Conservation (phyloP, 2,113 vertebrate species). For the Platysteira castanea region DNA sequence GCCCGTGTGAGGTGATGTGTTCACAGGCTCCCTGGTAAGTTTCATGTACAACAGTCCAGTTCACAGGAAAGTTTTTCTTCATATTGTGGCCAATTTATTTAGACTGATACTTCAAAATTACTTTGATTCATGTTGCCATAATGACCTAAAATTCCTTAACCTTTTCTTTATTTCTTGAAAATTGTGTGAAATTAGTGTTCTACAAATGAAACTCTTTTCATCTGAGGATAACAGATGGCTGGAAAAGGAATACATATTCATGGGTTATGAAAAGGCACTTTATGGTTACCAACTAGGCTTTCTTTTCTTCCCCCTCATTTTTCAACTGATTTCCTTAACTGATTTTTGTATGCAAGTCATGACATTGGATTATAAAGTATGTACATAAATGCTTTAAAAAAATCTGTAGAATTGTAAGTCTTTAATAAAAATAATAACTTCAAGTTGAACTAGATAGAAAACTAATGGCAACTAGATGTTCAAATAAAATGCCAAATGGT, state of each 20-base stretch:
- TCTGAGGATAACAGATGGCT: not conserved
- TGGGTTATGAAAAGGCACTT: not conserved
- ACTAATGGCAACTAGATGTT: not conserved
- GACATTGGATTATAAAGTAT: not conserved
- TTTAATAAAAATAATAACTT: not conserved
- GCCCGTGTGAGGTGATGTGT: not conserved
- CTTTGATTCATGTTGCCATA: not conserved
- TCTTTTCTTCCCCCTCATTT: rapidly evolving
- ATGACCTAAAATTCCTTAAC: not conserved
- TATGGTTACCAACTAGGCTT: not conserved
- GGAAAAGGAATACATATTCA: not conserved
- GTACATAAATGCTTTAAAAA: not conserved
- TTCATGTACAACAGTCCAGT: not conserved
- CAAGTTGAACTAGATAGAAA: not conserved
- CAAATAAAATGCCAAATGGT: not conserved
- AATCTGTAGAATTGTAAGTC: not conserved
- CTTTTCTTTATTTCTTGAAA: not conserved
- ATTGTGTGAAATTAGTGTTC: not conserved
- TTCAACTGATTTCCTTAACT: not conserved
- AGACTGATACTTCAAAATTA: not conserved
- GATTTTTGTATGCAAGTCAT: not conserved
- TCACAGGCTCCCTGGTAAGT: not conserved
- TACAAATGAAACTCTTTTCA: not conserved
- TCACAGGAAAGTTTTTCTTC: not conserved
- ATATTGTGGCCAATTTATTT: not conserved